phyloP scores from a whole-genome alignment of 2,113 vertebrate genomes.

The Lepidothrix coronata region DNA sequence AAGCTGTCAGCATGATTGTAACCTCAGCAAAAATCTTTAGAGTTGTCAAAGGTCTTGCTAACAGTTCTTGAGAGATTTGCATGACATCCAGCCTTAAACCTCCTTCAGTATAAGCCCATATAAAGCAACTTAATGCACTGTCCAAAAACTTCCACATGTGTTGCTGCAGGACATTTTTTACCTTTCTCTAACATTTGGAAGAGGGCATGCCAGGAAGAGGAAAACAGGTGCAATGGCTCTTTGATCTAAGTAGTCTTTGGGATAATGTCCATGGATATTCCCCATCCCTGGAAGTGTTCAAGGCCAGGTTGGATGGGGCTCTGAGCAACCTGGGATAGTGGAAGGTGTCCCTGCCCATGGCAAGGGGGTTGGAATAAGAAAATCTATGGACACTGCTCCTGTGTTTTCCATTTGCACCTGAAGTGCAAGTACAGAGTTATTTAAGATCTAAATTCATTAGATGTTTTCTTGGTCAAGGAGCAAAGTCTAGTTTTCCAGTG shows the following conservation, averaged over 20 bases:
- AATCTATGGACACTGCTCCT: background rate
- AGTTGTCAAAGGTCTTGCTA: background rate
- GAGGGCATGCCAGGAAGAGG: background rate
- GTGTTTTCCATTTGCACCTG: background rate
- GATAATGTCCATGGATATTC: background rate
- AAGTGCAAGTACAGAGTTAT: background rate
- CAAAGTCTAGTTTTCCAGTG: background rate
- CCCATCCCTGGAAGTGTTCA: background rate
- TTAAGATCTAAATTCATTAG: background rate
- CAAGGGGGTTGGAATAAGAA: background rate
- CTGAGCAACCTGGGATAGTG: background rate
- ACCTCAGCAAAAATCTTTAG: background rate
- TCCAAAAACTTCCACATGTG: background rate
- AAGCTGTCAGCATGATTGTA: background rate
- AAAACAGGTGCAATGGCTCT: background rate
- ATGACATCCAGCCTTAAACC: background rate
- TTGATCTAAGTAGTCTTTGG: background rate
- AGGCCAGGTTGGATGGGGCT: background rate
- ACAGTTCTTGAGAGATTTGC: background rate
- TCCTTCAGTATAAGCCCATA: background rate
- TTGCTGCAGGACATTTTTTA: background rate
- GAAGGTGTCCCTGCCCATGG: background rate
- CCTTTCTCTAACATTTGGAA: background rate
- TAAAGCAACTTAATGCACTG: background rate
- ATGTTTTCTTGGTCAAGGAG: background rate